phyloP scores from a whole-genome alignment of 2,888 invertebrate genomes.

The Synanthedon formicaeformis region DNA sequence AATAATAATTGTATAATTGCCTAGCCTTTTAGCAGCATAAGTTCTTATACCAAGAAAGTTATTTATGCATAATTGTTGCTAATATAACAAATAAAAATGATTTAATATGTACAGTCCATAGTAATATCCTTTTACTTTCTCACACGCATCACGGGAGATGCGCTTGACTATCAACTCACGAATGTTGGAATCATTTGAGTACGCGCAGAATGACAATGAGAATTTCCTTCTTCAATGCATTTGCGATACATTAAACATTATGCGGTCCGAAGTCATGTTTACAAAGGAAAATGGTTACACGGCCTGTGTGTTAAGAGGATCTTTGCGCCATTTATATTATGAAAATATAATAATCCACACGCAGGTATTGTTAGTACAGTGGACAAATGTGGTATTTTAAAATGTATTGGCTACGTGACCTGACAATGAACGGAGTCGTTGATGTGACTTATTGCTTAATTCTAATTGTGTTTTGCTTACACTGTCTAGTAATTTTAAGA shows the following conservation, averaged over 20 bases:
- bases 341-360: constrained; percentile 14
- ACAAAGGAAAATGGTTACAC: constrained; percentile 60
- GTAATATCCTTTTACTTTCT: constrained; percentile 52
- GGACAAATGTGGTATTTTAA: constrained; percentile 11
- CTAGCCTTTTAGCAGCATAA: too few relatives aligned
- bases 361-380: constrained; percentile 20
- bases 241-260: constrained; percentile 58
- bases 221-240: constrained; percentile 56
- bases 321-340: constrained; percentile 40
- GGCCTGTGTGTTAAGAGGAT: constrained; percentile 40
- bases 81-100: background rate
- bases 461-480: constrained; percentile 10
- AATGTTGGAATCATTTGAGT: constrained; percentile 56
- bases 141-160: constrained; percentile 55
- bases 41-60: too few relatives aligned
- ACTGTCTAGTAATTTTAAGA: constrained; percentile 49
- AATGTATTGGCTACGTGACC: constrained; percentile 16
- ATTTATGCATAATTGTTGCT: too few relatives aligned
- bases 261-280: constrained; percentile 53
- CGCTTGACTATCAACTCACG: constrained; percentile 53
- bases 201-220: constrained; percentile 62
- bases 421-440: constrained; percentile 5
- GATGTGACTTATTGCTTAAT: constrained; percentile 1
- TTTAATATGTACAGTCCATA: constrained; percentile 2
- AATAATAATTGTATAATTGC: too few relatives aligned